A percentile compares a stretch with the other conserved stretches of the same genome.
phyloP scores from a whole-genome alignment of 1,140 invertebrate species.

The Pseudomyrmex sp. region DNA sequence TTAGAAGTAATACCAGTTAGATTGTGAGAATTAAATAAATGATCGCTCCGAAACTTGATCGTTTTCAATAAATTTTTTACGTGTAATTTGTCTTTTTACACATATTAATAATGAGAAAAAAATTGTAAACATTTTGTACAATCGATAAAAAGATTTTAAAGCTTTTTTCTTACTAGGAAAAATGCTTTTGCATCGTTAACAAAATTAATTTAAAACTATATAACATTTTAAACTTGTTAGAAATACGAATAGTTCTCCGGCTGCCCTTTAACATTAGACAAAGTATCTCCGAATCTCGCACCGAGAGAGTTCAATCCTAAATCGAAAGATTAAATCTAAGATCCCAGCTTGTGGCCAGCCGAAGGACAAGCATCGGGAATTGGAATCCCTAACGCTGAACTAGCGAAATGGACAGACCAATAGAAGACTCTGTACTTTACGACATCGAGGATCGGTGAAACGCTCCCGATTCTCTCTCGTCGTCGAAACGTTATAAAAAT shows the following conservation, averaged over 20 bases:
- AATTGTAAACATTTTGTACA: neutral
- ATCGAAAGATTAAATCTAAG: slow-evolving; percentile 56
- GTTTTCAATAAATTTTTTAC: no score
- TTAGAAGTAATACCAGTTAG: no score
- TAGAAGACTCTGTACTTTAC: slow-evolving; percentile 66
- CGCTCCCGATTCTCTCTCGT: neutral
- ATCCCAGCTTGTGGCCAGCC: slow-evolving; percentile 35
- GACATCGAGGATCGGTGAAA: slow-evolving; percentile 24
- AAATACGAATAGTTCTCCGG: neutral
- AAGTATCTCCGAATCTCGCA: neutral
- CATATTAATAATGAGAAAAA: no score
- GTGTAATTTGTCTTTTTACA: no score
- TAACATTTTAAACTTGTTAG: neutral
- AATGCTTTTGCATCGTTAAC: neutral
- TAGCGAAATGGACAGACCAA: slow-evolving; percentile 65
- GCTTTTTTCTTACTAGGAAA: neutral
- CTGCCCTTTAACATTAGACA: slow-evolving; percentile 8
- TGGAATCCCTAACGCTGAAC: slow-evolving; percentile 63
- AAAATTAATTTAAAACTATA: slow-evolving; percentile 17
- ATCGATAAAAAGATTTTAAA: neutral
- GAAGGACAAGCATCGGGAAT: slow-evolving; percentile 51
- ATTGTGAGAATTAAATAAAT: no score
- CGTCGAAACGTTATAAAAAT: neutral
- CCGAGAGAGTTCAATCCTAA: neutral
- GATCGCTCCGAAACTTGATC: no score